Evolutionary conservation across 2,113 vertebrate species (phyloP).

Genomic region (Harpagus bidentatus): DNA sequence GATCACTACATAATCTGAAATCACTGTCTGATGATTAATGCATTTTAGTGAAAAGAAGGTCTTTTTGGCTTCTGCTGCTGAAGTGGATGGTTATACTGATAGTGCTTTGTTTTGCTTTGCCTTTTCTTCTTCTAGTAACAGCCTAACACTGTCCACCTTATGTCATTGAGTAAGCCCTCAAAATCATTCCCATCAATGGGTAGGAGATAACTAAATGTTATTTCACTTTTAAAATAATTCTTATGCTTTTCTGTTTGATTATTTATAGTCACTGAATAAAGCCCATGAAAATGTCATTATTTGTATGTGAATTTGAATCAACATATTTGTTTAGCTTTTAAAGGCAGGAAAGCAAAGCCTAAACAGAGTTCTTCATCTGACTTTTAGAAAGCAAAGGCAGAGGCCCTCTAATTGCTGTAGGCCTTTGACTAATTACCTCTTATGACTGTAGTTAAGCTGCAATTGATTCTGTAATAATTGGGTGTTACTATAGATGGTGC

Average conservation of each 20-base stretch:
- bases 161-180: background rate
- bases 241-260: background rate
- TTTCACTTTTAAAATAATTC: background rate
- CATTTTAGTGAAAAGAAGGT: background rate
- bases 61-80: background rate
- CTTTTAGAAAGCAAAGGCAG: background rate
- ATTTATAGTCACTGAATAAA: background rate
- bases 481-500: background rate
- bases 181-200: background rate
- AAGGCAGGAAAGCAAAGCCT: background rate
- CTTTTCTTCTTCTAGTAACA: background rate
- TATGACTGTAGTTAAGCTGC: background rate
- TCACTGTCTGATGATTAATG: background rate
- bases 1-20: background rate
- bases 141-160: background rate
- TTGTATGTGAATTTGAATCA: background rate
- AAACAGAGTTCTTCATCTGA: background rate
- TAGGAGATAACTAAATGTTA: background rate
- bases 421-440: constrained; percentile 8
- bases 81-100: background rate
- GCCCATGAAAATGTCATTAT: background rate
- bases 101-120: background rate
- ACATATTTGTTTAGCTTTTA: background rate
- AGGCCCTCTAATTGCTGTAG: background rate
- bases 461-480: constrained; percentile 22